Evolutionary conservation across 2,888 invertebrate genomes (phyloP).

Genomic region (Phortica okadai): DNA sequence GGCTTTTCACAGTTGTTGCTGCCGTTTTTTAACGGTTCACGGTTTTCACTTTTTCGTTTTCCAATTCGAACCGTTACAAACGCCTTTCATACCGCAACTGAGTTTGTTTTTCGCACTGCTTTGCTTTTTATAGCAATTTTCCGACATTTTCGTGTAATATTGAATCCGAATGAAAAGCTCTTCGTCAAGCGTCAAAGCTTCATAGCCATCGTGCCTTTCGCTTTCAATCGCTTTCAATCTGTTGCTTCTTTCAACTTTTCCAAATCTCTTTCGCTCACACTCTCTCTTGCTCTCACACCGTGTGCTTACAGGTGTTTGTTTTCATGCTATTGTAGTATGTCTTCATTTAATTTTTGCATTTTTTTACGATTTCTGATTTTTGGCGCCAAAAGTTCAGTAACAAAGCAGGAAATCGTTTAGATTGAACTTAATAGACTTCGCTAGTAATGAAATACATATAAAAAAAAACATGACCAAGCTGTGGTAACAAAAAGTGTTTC

Average conservation of each 20-base stretch:
- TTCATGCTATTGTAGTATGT: constrained; percentile 6
- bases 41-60: constrained; percentile 32
- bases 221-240: constrained; percentile 39
- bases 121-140: constrained; percentile 59
- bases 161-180: constrained; percentile 50
- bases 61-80: constrained; percentile 44
- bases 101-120: constrained; percentile 54
- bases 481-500: background rate
- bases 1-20: background rate
- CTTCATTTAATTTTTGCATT: background rate
- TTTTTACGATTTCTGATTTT: constrained; percentile 17
- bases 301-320: constrained; percentile 65
- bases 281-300: background rate
- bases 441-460: background rate
- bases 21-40: constrained; percentile 32
- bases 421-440: background rate
- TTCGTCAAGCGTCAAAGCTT: constrained; percentile 43
- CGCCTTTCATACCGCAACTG: constrained; percentile 63
- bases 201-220: constrained; percentile 13
- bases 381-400: constrained; percentile 21
- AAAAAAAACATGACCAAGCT: background rate
- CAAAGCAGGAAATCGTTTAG: background rate
- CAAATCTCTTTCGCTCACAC: background rate
- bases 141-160: constrained; percentile 59
- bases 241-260: constrained; percentile 44